These are phyloP conservation scores for Apotomis betuletana DNA, from an alignment of 2,888 invertebrate genomes.

Conservation along the genomic window DNA sequence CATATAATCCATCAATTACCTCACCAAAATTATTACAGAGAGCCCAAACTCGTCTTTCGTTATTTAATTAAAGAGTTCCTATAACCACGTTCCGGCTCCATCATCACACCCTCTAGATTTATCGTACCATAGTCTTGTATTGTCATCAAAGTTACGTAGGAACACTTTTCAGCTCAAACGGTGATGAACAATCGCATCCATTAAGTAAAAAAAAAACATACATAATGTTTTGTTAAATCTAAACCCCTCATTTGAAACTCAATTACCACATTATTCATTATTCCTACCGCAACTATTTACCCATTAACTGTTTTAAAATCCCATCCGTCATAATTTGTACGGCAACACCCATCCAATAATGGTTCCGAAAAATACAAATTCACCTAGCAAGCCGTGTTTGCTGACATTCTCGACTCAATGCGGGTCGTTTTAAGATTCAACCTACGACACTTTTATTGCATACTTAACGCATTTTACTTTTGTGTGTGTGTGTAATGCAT, in stretches of 20 bases:
- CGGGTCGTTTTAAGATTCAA: background rate
- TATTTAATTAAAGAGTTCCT: too few relatives aligned
- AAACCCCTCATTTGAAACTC: conserved; percentile 18
- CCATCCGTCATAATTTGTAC: conserved; percentile 48
- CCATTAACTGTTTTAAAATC: conserved; percentile 44
- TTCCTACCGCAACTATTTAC: conserved; percentile 32
- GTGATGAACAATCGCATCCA: too few relatives aligned
- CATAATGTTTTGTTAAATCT: background rate
- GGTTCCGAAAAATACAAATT: background rate
- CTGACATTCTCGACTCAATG: background rate
- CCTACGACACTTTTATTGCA: background rate
- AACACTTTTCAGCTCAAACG: too few relatives aligned
- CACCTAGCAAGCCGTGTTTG: background rate
- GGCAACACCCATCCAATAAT: conserved; percentile 36
- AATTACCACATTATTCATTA: conserved; percentile 29
- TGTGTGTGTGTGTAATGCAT: background rate
- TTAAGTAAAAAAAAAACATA: background rate
- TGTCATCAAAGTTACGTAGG: too few relatives aligned
- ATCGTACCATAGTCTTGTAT: too few relatives aligned
- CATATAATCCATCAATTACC: too few relatives aligned
- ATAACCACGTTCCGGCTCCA: too few relatives aligned
- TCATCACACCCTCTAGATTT: too few relatives aligned
- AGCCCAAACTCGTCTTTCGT: too few relatives aligned
- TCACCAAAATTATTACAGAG: too few relatives aligned
- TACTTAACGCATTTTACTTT: conserved; percentile 8